Conservation (phyloP, 2,797 vertebrate genomes). For the Aldrovandia affinis region DNA sequence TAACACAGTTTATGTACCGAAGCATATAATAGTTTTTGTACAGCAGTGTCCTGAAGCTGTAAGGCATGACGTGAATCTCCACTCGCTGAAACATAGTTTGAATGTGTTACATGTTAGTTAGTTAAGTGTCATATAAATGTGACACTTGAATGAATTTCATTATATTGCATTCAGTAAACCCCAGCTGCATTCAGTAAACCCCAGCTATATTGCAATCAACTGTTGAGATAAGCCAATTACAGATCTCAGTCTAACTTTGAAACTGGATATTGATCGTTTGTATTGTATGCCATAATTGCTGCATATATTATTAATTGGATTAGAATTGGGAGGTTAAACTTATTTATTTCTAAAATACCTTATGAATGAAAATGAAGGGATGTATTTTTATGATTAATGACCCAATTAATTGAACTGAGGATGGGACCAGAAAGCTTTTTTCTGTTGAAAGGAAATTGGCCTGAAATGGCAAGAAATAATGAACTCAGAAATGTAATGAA, state of each 20-base stretch:
- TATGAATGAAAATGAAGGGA: not conserved
- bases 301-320: not conserved
- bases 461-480: slow-evolving; percentile 30
- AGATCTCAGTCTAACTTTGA: not conserved
- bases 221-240: not conserved
- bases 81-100: too few species aligned
- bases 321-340: not conserved
- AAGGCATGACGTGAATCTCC: too few species aligned
- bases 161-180: too few species aligned
- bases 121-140: too few species aligned
- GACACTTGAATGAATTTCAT: too few species aligned
- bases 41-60: too few species aligned
- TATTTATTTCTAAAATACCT: slow-evolving; percentile 6
- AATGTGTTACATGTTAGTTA: too few species aligned
- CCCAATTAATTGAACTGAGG: not conserved
- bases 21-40: too few species aligned
- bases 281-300: not conserved
- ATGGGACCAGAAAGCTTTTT: slow-evolving; percentile 27
- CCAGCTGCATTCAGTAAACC: too few species aligned
- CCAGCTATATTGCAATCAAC: not conserved
- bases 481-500: slow-evolving; percentile 39
- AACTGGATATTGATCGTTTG: not conserved
- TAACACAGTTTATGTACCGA: too few species aligned
- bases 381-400: not conserved
- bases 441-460: not conserved